Evolutionary conservation across 2,113 vertebrate genomes (phyloP).

Genomic region (Trogon melanurus): DNA sequence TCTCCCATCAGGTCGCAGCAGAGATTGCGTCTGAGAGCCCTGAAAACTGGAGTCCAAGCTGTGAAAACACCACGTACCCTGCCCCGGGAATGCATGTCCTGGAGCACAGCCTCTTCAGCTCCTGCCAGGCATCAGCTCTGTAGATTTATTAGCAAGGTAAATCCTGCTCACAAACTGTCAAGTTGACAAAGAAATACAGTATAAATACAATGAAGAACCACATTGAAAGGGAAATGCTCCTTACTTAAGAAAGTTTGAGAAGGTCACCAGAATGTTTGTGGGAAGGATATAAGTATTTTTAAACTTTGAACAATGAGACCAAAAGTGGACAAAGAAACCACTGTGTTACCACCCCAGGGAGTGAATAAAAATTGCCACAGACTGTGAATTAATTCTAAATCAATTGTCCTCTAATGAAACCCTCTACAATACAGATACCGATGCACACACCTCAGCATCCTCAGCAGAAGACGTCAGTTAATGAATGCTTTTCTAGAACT

Average conservation of each 20-base stretch:
- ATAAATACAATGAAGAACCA: neutral
- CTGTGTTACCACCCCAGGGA: neutral
- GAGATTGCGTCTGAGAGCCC: neutral
- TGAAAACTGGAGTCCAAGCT: neutral
- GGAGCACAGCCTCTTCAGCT: neutral
- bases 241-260: neutral
- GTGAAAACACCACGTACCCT: neutral
- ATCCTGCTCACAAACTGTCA: neutral
- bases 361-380: neutral
- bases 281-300: neutral
- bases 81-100: neutral
- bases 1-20: rapidly evolving
- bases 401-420: neutral
- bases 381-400: neutral
- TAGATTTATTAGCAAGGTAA: neutral
- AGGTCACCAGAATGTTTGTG: slow-evolving; percentile 7
- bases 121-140: neutral
- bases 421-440: neutral
- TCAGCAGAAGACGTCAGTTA: neutral
- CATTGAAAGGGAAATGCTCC: neutral
- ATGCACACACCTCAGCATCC: neutral
- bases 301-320: neutral
- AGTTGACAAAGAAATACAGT: neutral
- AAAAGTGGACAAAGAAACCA: slow-evolving; percentile 7
- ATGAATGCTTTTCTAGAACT: neutral